phyloP scores from a whole-genome alignment of 2,888 invertebrate species.

The Hydrotaea diabolus region DNA sequence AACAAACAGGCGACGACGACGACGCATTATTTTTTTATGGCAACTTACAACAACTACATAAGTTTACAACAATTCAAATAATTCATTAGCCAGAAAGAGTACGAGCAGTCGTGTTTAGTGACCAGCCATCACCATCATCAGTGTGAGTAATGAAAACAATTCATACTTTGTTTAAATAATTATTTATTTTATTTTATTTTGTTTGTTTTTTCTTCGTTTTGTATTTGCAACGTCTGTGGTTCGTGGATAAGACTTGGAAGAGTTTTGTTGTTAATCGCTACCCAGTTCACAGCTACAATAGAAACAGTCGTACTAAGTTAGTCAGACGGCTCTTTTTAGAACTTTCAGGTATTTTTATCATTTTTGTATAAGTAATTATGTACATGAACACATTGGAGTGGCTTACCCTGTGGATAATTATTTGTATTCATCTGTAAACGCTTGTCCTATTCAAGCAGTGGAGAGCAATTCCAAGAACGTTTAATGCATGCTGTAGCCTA shows the following conservation, averaged over 20 bases:
- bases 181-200: background rate
- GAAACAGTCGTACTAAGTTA: background rate
- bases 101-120: too few relatives aligned
- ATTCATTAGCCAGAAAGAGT: too few relatives aligned
- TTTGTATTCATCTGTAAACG: background rate
- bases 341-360: background rate
- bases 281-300: background rate
- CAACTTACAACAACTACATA: slow-evolving; percentile 10
- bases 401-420: background rate
- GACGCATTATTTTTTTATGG: background rate
- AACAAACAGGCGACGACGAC: slow-evolving; percentile 2
- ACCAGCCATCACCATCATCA: background rate
- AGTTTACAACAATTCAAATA: background rate
- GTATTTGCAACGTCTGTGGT: background rate
- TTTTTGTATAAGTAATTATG: background rate
- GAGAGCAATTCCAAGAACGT: background rate
- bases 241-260: background rate
- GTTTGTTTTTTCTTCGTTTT: background rate
- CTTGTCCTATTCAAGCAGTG: background rate
- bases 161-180: background rate
- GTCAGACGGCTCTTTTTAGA: background rate
- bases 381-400: too few relatives aligned
- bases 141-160: background rate
- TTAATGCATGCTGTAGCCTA: background rate
- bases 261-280: background rate